Percentiles rank a stretch among this genome's conserved stretches.
phyloP scores from a whole-genome alignment of 2,888 invertebrate species.

The Chloroclystis v-ata region DNA sequence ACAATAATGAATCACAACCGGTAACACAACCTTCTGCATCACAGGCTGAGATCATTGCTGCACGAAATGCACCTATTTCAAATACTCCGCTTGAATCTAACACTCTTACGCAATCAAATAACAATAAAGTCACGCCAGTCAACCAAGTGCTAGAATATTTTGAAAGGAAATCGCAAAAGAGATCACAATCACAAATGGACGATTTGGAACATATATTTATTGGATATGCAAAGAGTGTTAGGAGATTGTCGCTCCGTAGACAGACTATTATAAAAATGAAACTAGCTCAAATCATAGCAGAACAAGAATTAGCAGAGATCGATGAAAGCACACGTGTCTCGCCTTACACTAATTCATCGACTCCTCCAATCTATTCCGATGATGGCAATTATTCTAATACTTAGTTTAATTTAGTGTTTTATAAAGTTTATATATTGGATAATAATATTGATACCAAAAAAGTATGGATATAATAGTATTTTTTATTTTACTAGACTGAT shows the following conservation, averaged over 20 bases:
- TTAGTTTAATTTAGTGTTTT: too few species aligned
- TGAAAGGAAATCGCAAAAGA: conserved; percentile 18
- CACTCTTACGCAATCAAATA: conserved; percentile 16
- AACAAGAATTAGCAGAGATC: conserved; percentile 14
- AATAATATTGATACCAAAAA: too few species aligned
- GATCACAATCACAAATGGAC: conserved; percentile 21
- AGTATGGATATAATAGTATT: too few species aligned
- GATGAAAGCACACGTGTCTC: conserved; percentile 16
- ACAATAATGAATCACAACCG: conserved; percentile 17
- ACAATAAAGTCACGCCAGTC: conserved; percentile 13
- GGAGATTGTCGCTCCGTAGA: conserved; percentile 18
- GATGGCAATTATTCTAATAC: conserved; percentile 10
- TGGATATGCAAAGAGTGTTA: conserved; percentile 20
- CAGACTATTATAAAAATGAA: conserved; percentile 15
- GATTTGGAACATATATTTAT: conserved; percentile 21
- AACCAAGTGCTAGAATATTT: conserved; percentile 20
- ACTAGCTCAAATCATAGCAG: conserved; percentile 6
- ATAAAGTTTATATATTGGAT: too few species aligned
- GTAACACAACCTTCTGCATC: conserved; percentile 15
- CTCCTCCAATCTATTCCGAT: conserved; percentile 13
- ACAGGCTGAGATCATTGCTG: conserved; percentile 15
- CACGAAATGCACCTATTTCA: conserved; percentile 15
- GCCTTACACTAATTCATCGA: conserved; percentile 12
- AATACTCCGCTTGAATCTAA: conserved; percentile 14
- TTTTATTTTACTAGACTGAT: too few species aligned